phyloP scores from a whole-genome alignment of 2,888 invertebrate species.

The Lasioglossum calceatum region DNA sequence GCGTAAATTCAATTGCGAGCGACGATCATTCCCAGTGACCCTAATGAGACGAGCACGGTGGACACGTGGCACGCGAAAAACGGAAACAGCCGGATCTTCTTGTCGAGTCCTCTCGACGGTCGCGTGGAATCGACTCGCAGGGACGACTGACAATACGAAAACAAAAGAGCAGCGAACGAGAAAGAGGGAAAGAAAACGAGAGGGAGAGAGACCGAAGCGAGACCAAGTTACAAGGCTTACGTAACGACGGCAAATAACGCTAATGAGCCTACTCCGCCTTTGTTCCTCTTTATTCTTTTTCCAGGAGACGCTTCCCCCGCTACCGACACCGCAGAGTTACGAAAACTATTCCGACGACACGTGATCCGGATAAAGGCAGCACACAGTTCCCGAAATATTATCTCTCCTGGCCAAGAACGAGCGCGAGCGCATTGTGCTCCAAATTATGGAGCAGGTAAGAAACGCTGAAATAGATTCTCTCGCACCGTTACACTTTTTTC shows the following conservation, averaged over 20 bases:
- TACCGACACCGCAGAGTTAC: slow-evolving; percentile 15
- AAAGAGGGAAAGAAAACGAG: slow-evolving; percentile 34
- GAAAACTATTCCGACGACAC: slow-evolving; percentile 43
- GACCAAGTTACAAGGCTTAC: slow-evolving; percentile 75
- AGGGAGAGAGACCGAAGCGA: slow-evolving; percentile 46
- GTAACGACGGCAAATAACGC: slow-evolving; percentile 84
- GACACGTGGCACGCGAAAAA: not conserved
- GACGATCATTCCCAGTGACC: slow-evolving; percentile 10
- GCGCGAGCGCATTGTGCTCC: not conserved
- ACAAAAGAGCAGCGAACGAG: slow-evolving; percentile 29
- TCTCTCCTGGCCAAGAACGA: not conserved
- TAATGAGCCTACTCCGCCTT: slow-evolving; percentile 82
- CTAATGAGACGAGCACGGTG: slow-evolving; percentile 30
- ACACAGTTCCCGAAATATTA: slow-evolving; percentile 30
- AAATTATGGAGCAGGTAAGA: slow-evolving; percentile 29
- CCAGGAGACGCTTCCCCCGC: slow-evolving; percentile 52
- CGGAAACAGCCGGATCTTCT: not conserved
- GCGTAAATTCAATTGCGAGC: slow-evolving; percentile 9
- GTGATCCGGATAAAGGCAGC: slow-evolving; percentile 26
- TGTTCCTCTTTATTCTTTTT: slow-evolving; percentile 68
- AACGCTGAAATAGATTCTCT: slow-evolving; percentile 8
- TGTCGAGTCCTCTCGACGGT: slow-evolving; percentile 7
- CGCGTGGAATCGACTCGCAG: slow-evolving; percentile 49
- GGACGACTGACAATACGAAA: slow-evolving; percentile 40
- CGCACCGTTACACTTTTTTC: slow-evolving; percentile 4